Evolutionary conservation across 1,140 invertebrate genomes (phyloP), one percentile per base, ranked within the genome.

Genomic region (Zaprionus kolodkinae): DNA sequence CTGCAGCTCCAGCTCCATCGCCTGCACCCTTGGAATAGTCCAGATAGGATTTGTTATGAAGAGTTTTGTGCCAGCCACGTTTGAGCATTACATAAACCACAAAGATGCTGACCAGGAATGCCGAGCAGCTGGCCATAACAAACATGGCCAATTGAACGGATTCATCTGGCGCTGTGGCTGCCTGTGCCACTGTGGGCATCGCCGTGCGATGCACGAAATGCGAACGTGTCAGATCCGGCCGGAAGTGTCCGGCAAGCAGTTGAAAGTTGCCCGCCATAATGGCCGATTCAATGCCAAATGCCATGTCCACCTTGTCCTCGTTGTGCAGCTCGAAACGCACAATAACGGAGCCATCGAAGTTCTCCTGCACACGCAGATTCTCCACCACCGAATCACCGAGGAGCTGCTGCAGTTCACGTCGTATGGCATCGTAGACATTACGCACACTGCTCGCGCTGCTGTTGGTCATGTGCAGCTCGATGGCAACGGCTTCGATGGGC

Each of bases 1-100:
- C 70, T 1, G n/a, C 48, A n/a, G 13, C 40, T 15, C 73, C 54
- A 21, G 33, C 70, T n/a, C n/a, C n/a, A 1, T 38, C 54, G 0
- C 25, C 48, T 9, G 62, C 13, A 0, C 69, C 60, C 7, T 69
- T 81, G 15, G 45, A 62, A 35, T 78, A 78, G 7, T 83, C 75
- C 17, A 50, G 45, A 25, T 50, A 50, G 10, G 45, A 10, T 6
- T 21, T 21, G 56, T 77, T 71, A 54, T 74, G 69, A 0, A 68
- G 57, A 6, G 62, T 40, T 27, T 92, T 92, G 52, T 77, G 75
- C 64, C 79, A 73, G 40, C 87, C 87, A 0, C 91, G 71, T 17
- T 92, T 92, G 1, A 93, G 65, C 92, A 92, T 93, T 3, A 93
- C 78, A 43, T 91, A 93, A 17, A 92, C 90, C 1, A 93, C 82